Evolutionary conservation across 2,113 vertebrate genomes (phyloP).

Genomic region (Prunella fulvescens): DNA sequence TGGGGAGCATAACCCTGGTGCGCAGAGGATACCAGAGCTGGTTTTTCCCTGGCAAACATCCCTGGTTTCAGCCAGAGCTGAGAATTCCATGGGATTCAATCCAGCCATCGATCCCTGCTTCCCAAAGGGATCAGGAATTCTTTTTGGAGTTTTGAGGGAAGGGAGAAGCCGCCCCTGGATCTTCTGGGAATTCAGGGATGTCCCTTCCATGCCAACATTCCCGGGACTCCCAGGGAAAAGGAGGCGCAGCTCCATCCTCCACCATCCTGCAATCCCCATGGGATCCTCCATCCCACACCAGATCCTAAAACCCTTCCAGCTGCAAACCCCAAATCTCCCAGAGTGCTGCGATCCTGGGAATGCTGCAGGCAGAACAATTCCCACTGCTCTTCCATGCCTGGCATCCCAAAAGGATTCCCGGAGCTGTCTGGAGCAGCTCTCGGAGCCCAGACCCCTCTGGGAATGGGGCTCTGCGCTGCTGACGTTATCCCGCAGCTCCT

Average conservation of each 20-base stretch:
- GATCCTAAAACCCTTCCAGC: neutral
- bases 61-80: accelerated
- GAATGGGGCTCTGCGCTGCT: neutral
- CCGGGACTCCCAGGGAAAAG: neutral
- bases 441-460: neutral
- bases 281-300: neutral
- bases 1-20: accelerated
- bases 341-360: accelerated
- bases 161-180: accelerated
- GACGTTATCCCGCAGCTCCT: neutral
- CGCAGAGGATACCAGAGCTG: neutral
- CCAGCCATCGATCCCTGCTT: accelerated
- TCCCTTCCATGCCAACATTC: neutral
- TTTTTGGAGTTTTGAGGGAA: neutral
- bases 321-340: neutral
- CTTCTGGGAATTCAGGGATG: accelerated
- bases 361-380: neutral
- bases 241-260: neutral
- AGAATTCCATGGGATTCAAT: accelerated
- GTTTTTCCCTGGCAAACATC: neutral
- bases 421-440: neutral
- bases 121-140: neutral
- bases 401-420: too few species aligned
- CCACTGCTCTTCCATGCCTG: neutral
- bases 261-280: accelerated